Percentiles rank a stretch among this genome's conserved stretches.
These are phyloP conservation scores for Megalonaias nervosa DNA, from an alignment of 1,140 invertebrate species.

Conservation along the genomic window DNA sequence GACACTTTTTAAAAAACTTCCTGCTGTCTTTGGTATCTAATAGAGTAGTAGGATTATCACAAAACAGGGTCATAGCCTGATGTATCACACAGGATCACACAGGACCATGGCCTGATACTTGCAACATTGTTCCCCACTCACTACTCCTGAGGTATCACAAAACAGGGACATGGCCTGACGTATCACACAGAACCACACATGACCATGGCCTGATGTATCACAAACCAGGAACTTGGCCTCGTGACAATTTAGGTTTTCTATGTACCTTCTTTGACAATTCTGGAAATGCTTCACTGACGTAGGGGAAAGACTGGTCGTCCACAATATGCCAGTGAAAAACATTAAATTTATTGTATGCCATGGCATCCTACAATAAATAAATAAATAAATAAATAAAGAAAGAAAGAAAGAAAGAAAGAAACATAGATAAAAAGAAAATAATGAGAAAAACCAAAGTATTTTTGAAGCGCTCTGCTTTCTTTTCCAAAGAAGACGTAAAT, in stretches of 20 bases:
- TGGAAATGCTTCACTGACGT: constrained; percentile 83
- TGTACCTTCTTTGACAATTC: constrained; percentile 68
- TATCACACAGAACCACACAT: no score
- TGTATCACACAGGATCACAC: background rate
- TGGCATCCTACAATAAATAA: constrained; percentile 73
- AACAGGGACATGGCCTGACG: no score
- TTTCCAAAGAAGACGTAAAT: no score
- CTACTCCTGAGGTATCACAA: no score
- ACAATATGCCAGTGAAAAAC: constrained; percentile 97
- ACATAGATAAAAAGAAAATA: no score
- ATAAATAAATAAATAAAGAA: background rate
- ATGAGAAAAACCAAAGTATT: no score
- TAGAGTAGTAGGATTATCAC: background rate
- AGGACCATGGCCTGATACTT: background rate
- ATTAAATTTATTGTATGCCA: constrained; percentile 92
- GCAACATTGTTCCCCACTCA: no score
- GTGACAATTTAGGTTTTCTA: background rate
- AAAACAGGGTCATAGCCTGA: background rate
- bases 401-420: no score
- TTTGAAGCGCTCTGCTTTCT: no score
- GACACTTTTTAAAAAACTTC: no score
- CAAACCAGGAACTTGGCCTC: background rate
- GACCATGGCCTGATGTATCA: background rate
- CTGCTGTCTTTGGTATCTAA: background rate
- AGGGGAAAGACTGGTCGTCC: constrained; percentile 94